Evolutionary conservation across 2,113 vertebrate genomes (phyloP), one percentile per base, ranked within the genome.

Genomic region (Menidia beryllina): DNA sequence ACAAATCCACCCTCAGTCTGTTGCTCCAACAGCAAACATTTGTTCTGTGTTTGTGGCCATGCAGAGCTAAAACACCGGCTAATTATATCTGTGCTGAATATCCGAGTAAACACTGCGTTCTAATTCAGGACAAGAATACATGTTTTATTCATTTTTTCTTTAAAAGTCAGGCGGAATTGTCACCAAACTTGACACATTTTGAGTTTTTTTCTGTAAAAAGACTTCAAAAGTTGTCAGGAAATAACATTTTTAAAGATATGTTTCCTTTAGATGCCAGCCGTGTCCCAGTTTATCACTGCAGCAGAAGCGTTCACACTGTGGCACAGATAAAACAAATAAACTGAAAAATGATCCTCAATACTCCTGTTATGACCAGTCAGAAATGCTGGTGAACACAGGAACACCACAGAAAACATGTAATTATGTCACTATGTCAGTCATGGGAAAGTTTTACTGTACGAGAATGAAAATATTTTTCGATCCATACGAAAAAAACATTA

Each of bases 1-100:
- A 14, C 77, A 66, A 79, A 75, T 76, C 64, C 81, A 84, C 50
- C 43, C 60, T 48, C 10, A 73, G 45, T 69, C 55, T 36, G 57
- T 45, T 38, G 36, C 17, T 17, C 41, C 13, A 52, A 50, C 38
- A 69, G 45, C 68, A 30, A 69, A 53, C 38, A 26, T 60, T 45
- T 26, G 39, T 30, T 62, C 45, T 20, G 14, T 24, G 9, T 59
- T 66, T 75, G 72, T 9, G 13, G 38, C 36, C 34, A 58, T 12
- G 20, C 21, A 41, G 48, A 43, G 43, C 45, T 48, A 62, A 58
- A 54, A 21, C 38, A 26, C 45, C n/a, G 23, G 38, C 10, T 62
- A 52, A 73, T 77, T 36, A 34, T 41, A 54, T 72, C 49, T 39
- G 7, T 17, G 21, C 41, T 41, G 50, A 71, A 55, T 58, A 14